Evolutionary conservation across 2,797 vertebrate species (phyloP), one percentile per base, ranked within the genome.

Genomic region (Helarctos malayanus): DNA sequence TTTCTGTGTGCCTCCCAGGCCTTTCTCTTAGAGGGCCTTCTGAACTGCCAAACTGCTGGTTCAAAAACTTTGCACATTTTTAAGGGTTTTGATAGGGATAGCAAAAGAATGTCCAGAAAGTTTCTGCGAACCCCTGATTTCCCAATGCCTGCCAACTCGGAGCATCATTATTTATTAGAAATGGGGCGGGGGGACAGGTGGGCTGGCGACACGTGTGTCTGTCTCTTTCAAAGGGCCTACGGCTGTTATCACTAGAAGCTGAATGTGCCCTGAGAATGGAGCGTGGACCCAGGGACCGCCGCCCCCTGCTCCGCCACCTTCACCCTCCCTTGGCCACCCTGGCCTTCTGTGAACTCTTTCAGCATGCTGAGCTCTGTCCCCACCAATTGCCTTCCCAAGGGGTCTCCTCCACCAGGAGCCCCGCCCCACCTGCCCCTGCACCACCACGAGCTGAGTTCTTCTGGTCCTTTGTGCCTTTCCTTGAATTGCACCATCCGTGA

Each of bases 381-480:
- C 87, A 56, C 4, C 12, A 18, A 15, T 10, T 45, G 59, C 81
- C 45, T 61, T 69, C 19, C n/a, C 32, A 3, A 9, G 23, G 57
- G 45, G 57, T 38, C n/a, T 49, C 14, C 32, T 86, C 45, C 13
- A 7, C 25, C 7, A 8, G 8, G 47, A 38, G n/a, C 45, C 27
- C 19, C 6, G 0, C 27, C 32, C 4, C 1, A 1, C 61, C 18
- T 2, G 0, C 27, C 18, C 27, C 18, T 1, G 2, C 18, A 10
- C 6, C 2, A 8, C 52, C 19, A 1, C 0, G 1, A 18, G 54
- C 73, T n/a, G 13, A 79, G 56, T 82, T 32, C 78, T n/a, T 25
- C 78, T n/a, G 47, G 38, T 32, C 29, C 49, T 89, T 71, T 25
- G 83, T 32, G 38, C n/a, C 5, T 75, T 47, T 38, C 10, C 41